Evolutionary conservation across 2,888 invertebrate genomes (phyloP).

Genomic region (Megalurothrips usitatus): DNA sequence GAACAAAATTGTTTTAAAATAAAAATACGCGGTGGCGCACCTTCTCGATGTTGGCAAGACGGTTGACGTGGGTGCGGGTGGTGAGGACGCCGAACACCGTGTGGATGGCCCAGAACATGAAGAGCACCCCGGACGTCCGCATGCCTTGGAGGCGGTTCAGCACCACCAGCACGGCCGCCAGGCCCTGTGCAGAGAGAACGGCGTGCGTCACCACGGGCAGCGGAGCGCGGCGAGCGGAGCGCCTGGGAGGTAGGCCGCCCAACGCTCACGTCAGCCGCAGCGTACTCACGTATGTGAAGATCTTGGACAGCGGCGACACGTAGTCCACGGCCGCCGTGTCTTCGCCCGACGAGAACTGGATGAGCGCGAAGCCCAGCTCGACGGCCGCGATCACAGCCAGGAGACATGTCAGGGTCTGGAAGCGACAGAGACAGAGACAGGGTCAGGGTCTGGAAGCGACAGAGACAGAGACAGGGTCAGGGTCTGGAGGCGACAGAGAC

Average conservation of each 20-base stretch:
- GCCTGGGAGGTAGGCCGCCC: not conserved
- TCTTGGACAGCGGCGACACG: conserved; percentile 2
- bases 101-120: conserved; percentile 53
- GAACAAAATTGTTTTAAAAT: not conserved
- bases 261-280: not conserved
- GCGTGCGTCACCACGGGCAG: not conserved
- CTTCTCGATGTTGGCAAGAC: not conserved
- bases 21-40: not conserved
- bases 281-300: conserved; percentile 11
- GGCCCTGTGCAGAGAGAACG: conserved; percentile 42
- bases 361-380: not conserved
- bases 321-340: not conserved
- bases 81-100: conserved; percentile 44
- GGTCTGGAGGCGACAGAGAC: too few species aligned
- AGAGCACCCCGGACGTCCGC: conserved; percentile 52
- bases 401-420: conserved; percentile 17
- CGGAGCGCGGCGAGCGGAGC: not conserved
- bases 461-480: too few species aligned
- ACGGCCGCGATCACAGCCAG: not conserved
- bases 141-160: conserved; percentile 51
- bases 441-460: too few species aligned
- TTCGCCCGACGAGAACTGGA: not conserved
- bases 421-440: not conserved
- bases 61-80: conserved; percentile 29
- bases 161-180: conserved; percentile 46